phyloP scores from a whole-genome alignment of 2,113 vertebrate species.

The Sitta europaea region DNA sequence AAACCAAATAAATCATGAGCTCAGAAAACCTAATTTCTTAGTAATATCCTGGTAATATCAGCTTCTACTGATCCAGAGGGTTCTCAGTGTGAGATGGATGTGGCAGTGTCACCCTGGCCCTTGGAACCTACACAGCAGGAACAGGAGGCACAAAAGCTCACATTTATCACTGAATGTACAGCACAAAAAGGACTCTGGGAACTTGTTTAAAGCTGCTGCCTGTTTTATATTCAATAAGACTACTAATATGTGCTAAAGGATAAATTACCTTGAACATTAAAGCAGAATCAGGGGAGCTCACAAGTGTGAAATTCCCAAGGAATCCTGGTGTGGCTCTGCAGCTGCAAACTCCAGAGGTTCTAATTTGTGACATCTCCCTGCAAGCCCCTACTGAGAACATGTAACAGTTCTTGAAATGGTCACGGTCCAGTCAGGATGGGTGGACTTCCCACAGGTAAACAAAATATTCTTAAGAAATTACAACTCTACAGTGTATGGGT shows the following conservation, averaged over 20 bases:
- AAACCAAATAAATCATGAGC: accelerated
- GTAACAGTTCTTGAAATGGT: not conserved
- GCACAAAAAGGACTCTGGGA: not conserved
- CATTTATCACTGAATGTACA: not conserved
- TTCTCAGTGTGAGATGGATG: not conserved
- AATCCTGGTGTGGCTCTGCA: not conserved
- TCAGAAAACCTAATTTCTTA: not conserved
- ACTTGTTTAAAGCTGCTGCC: not conserved
- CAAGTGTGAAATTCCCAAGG: not conserved
- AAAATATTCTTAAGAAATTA: not conserved
- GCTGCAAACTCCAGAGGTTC: not conserved
- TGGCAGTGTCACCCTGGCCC: not conserved
- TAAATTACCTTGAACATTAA: not conserved
- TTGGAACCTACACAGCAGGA: not conserved
- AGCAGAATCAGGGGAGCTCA: not conserved
- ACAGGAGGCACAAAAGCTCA: not conserved
- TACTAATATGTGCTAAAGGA: not conserved
- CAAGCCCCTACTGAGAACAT: not conserved
- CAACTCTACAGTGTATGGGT: not conserved
- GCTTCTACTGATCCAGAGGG: not conserved
- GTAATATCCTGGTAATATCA: not conserved
- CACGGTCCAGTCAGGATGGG: not conserved
- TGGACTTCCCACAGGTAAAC: not conserved
- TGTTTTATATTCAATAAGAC: not conserved
- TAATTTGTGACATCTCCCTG: not conserved